A percentile compares a stretch with the other conserved stretches of the same genome.
These are phyloP conservation scores for Turritopsis rubra DNA, from an alignment of 30 jellyfish, hydroid and myxozoan genomes.

Conservation along the genomic window DNA sequence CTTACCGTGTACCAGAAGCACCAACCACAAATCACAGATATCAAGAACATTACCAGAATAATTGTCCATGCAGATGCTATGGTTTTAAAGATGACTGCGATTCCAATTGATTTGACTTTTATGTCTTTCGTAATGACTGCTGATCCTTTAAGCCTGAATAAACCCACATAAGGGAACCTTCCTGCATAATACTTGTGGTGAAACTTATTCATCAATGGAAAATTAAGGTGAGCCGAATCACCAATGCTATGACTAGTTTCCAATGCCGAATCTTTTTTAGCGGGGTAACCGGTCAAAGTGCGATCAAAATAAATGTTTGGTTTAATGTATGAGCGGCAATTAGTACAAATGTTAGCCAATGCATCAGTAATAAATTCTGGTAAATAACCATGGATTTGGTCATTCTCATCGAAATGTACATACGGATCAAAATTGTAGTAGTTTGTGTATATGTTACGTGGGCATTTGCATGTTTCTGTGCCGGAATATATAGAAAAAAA, in stretches of 20 bases:
- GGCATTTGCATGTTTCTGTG: slow-evolving; percentile 25
- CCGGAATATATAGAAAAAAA: not conserved
- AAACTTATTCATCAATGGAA: not conserved
- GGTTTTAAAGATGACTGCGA: not conserved
- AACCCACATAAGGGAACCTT: slow-evolving; percentile 11
- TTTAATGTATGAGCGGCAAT: not conserved
- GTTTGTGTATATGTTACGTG: slow-evolving; percentile 13
- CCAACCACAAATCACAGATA: slow-evolving; percentile 21
- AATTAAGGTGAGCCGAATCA: not conserved
- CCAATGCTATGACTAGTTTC: not conserved
- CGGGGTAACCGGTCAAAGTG: slow-evolving; percentile 18
- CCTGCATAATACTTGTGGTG: not conserved
- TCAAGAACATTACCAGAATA: not conserved
- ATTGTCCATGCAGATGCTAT: slow-evolving; percentile 14
- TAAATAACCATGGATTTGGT: not conserved
- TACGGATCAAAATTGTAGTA: not conserved
- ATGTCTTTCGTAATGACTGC: slow-evolving; percentile 10
- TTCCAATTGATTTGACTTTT: not conserved
- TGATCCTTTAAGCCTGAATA: not conserved
- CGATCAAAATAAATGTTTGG: slow-evolving; percentile 9
- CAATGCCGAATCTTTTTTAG: not conserved
- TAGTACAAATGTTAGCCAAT: not conserved
- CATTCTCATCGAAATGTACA: not conserved
- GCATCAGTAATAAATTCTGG: slow-evolving; percentile 3
- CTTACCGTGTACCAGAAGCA: slow-evolving; percentile 21